Evolutionary conservation across 1,140 invertebrate species (phyloP).

Genomic region (Papilio helenus): DNA sequence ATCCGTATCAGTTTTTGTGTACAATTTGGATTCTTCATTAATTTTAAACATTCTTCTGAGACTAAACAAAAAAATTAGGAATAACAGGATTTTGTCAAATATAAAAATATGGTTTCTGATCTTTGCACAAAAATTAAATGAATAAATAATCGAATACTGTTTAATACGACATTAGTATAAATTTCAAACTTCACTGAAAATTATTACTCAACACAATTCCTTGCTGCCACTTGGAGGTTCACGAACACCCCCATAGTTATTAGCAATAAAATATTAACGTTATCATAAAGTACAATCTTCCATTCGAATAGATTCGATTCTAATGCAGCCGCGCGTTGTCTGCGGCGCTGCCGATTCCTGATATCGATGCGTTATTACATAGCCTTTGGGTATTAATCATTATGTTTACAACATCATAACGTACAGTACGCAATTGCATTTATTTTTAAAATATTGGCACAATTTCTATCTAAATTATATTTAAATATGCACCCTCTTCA

Average conservation of each 20-base stretch:
- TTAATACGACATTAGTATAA: not conserved
- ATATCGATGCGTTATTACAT: slow-evolving; percentile 60
- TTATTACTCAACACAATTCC: slow-evolving; percentile 3
- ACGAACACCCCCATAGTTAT: slow-evolving; percentile 53
- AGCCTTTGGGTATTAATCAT: slow-evolving; percentile 47
- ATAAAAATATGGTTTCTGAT: too few species aligned
- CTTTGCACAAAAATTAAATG: not conserved
- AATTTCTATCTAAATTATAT: not conserved
- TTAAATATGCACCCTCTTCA: too few species aligned
- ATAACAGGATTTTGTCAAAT: too few species aligned
- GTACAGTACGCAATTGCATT: too few species aligned
- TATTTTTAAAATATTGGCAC: too few species aligned
- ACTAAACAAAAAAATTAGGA: too few species aligned
- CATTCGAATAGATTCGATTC: slow-evolving; percentile 62
- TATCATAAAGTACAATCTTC: slow-evolving; percentile 53
- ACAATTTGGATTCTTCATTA: too few species aligned
- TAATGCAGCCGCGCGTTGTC: slow-evolving; percentile 61
- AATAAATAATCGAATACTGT: not conserved
- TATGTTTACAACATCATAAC: not conserved
- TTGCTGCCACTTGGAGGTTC: slow-evolving; percentile 8
- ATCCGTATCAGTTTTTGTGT: too few species aligned
- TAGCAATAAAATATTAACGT: slow-evolving; percentile 60
- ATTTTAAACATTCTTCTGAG: too few species aligned
- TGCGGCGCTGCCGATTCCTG: slow-evolving; percentile 58
- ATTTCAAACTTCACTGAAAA: slow-evolving; percentile 1